Percentiles rank a stretch among this genome's conserved stretches.
phyloP scores from a whole-genome alignment of 1,140 invertebrate genomes.

The Chrysomallon squamiferum region DNA sequence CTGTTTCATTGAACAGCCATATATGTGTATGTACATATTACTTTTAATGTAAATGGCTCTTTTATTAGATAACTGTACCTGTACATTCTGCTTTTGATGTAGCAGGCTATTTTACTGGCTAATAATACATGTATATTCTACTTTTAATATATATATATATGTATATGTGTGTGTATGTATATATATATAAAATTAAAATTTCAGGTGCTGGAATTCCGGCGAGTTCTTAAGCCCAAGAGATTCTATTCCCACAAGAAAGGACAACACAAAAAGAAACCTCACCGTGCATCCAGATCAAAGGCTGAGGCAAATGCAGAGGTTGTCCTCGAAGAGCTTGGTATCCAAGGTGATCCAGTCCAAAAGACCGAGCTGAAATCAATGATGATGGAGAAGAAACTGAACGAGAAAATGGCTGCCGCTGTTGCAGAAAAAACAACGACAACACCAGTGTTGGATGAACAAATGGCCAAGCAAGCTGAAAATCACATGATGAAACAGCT shows the following conservation, averaged over 20 bases:
- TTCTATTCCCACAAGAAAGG: neutral
- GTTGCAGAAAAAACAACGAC: neutral
- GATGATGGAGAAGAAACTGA: neutral
- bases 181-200: neutral
- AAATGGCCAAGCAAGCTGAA: slow-evolving; percentile 16
- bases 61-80: no score
- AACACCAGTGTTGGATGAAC: slow-evolving; percentile 8
- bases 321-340: slow-evolving; percentile 16
- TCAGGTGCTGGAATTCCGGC: slow-evolving; percentile 3
- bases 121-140: no score
- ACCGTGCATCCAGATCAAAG: neutral
- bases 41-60: no score
- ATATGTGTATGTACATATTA: neutral
- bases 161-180: no score
- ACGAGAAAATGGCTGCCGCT: neutral
- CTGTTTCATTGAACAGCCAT: neutral
- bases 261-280: neutral
- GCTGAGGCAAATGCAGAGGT: neutral
- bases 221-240: neutral
- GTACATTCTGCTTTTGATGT: no score
- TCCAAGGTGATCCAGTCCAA: slow-evolving; percentile 7
- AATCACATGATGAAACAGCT: slow-evolving; percentile 4
- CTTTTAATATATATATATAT: no score
- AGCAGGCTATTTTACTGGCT: no score
- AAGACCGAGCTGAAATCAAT: slow-evolving; percentile 13